phyloP scores from a whole-genome alignment of 2,113 vertebrate species.

The Megaceryle maxima region DNA sequence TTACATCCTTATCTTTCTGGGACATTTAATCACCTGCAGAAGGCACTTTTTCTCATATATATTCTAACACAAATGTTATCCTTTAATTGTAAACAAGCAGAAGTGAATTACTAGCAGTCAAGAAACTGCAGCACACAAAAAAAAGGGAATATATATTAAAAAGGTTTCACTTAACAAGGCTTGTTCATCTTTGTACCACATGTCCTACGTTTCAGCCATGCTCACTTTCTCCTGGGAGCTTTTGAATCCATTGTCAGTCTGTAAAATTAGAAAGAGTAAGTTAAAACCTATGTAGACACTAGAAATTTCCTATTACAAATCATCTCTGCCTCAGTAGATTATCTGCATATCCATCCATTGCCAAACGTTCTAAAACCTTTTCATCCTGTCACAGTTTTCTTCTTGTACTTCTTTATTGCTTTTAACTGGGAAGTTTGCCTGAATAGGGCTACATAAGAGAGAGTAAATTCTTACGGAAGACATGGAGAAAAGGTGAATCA shows the following conservation, averaged over 20 bases:
- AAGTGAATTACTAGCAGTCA: constrained; percentile 36
- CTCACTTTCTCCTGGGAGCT: constrained; percentile 46
- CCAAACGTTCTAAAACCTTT: constrained; percentile 31
- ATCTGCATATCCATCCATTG: constrained; percentile 27
- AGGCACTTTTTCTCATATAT: constrained; percentile 61
- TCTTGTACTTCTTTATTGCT: background rate
- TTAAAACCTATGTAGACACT: background rate
- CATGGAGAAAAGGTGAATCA: background rate
- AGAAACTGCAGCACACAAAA: constrained; percentile 49
- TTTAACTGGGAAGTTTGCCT: constrained; percentile 18
- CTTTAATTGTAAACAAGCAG: constrained; percentile 68
- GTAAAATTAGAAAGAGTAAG: constrained; percentile 40
- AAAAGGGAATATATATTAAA: constrained; percentile 36
- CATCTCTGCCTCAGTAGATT: background rate
- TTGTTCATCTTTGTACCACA: constrained; percentile 36
- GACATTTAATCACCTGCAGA: constrained; percentile 49
- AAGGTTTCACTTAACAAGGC: constrained; percentile 55
- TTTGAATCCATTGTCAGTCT: constrained; percentile 27
- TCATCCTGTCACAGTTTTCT: background rate
- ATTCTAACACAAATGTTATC: constrained; percentile 44
- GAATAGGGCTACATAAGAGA: background rate
- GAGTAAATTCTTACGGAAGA: background rate
- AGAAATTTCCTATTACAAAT: constrained; percentile 34
- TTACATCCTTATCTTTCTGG: background rate
- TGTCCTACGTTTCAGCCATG: constrained; percentile 15